Evolutionary conservation across 2,797 vertebrate species (phyloP), one percentile per base, ranked within the genome.

Genomic region (Atherinosoma microstoma): DNA sequence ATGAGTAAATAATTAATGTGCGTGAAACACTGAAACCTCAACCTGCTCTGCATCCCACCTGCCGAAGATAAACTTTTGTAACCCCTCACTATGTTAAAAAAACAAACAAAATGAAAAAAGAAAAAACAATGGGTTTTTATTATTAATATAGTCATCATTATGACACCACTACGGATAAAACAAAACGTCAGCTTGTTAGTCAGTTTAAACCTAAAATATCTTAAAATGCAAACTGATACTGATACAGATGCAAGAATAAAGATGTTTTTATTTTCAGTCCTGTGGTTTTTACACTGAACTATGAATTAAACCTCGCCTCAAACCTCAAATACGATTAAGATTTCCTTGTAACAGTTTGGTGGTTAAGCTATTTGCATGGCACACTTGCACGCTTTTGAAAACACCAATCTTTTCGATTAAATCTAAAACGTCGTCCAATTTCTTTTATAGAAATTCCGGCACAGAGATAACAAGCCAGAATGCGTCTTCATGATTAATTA

Each of bases 1-100:
- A 42, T n/a, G 77, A 30, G 27, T 95, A 76, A 94, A 95, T 95
- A 92, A 94, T 95, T 93, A 87, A 95, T 94, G 91, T 82, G 67
- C 4, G 34, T 90, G 91, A 89, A 94, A 93, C 83, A 81, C 70
- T 88, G 89, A 92, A 91, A 92, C 88, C 84, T 88, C 86, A 80
- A 78, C 87, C 86, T 78, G 65, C 60, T 49, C 89, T 80, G 89
- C 78, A 79, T 92, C 87, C 86, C 94, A 94, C 92, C 94, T 94
- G 94, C 94, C 93, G 79, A 68, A 64, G 70, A 73, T 8, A 24
- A 32, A 30, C 13, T 67, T 45, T 62, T 56, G 72, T 57, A 20
- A 32, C 12, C 42, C 42, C 27, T 30, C 9, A 1, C 61, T 30
- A 49, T 1, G 2, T 29, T 30, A 10, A 53, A 42, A 36, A 42